Base-by-base conservation (phyloP, 1,140 invertebrate species). In the Macrosteles quadrilineatus region DNA sequence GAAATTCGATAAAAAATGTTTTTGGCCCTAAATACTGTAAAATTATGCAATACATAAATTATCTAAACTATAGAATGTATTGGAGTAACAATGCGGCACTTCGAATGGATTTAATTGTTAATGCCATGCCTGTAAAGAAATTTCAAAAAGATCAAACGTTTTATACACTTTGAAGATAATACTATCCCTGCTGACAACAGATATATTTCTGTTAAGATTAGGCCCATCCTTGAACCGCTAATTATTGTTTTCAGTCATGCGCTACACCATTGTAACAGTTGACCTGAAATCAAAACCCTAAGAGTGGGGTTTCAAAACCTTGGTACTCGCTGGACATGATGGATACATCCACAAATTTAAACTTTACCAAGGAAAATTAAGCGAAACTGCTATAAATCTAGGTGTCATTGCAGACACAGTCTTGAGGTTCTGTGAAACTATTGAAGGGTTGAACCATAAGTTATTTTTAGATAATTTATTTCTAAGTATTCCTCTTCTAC, bases 401-500 rank as follows among this genome's bases (percentile, higher is more conserved):
- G 72, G 69, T 70, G 32, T 59, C 36, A 63, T 70, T 71, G 47
- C 55, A 25, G 62, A 71, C 69, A 66, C 59, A 31, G 59, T 68
- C 64, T 25, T 72, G 19, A 29, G 30, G 21, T 29, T 73, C 3
- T 70, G 36, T 45, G 30, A 62, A 27, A 67, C 40, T 2, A 40
- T 71, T 29, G 36, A 68, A 65, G 71, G 69, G 12, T 57, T 71
- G 30, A 76, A 75, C 55, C 68, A 71, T 45, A 75, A 76, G 43
- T 11, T 74, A 36, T 69, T 69, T 32, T 32, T 72, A 57, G 74
- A 76, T 50, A 74, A 71, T 63, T 72, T 69, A 30, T 77, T 77
- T 71, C 71, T 70, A 27, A 25, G 29, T 17, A 25, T 68, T 9
- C 50, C 43, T 6, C 17, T 45, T 23, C 17, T n/a, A 25, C 27